phyloP scores from a whole-genome alignment of 2,888 invertebrate species.

The Caprella mutica region DNA sequence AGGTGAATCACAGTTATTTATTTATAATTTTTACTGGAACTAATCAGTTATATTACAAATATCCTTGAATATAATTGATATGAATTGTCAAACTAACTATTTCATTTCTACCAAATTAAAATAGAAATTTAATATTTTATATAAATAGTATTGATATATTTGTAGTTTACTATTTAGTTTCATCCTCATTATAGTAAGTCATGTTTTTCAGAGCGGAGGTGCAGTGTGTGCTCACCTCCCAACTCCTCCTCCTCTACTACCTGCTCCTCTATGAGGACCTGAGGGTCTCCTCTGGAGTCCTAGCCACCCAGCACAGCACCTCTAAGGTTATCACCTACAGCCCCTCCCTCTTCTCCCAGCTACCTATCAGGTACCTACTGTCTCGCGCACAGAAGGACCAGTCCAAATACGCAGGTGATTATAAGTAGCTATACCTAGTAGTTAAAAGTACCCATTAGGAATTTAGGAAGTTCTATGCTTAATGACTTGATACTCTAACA shows the following conservation, averaged over 20 bases:
- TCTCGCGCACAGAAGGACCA: slow-evolving; percentile 88
- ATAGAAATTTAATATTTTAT: background rate
- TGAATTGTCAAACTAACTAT: too few species aligned
- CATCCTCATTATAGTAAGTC: background rate
- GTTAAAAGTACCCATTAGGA: too few species aligned
- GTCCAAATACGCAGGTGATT: slow-evolving; percentile 59
- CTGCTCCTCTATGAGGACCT: slow-evolving; percentile 84
- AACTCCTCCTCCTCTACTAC: slow-evolving; percentile 80
- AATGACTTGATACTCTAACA: too few species aligned
- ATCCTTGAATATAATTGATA: too few species aligned
- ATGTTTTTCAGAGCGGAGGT: slow-evolving; percentile 14
- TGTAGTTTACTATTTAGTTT: background rate
- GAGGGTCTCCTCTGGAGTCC: slow-evolving; percentile 45
- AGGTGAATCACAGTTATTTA: too few species aligned
- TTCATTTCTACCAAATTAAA: background rate
- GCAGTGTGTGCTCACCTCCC: slow-evolving; percentile 54
- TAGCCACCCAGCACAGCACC: slow-evolving; percentile 39
- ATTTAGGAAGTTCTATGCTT: too few species aligned
- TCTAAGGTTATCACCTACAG: slow-evolving; percentile 59
- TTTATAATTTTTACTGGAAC: too few species aligned
- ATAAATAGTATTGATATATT: background rate
- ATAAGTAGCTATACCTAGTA: background rate
- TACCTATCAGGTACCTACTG: slow-evolving; percentile 84
- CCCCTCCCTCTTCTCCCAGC: slow-evolving; percentile 70
- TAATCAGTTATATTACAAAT: too few species aligned